Percentiles rank a stretch among this genome's conserved stretches.
These are phyloP conservation scores for Eupithecia pulchellata DNA, from an alignment of 2,888 invertebrate species.

Conservation along the genomic window DNA sequence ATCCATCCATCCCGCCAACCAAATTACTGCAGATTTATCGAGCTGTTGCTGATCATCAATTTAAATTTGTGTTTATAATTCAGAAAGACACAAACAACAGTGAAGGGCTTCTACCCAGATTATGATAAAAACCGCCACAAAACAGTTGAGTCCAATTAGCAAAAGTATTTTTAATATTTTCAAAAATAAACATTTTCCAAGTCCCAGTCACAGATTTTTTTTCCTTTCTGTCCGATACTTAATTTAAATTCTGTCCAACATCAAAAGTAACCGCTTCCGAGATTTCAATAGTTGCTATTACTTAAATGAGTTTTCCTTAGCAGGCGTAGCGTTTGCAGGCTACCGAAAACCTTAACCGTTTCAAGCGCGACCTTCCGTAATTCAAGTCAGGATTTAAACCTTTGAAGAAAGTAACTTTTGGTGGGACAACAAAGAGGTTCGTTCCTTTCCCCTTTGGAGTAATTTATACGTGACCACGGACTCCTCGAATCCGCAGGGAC, in stretches of 20 bases:
- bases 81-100: no score
- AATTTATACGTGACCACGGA: conserved; percentile 82
- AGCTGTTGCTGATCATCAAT: no score
- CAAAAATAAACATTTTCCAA: background rate
- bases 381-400: conserved; percentile 81
- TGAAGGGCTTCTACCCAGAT: background rate
- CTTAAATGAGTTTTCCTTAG: conserved; percentile 53
- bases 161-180: background rate
- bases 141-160: background rate
- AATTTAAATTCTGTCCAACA: conserved; percentile 13
- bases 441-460: conserved; percentile 70
- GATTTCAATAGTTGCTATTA: conserved; percentile 40
- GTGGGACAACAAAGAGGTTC: conserved; percentile 74
- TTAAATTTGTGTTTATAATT: no score
- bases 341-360: conserved; percentile 56
- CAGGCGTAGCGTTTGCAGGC: conserved; percentile 58
- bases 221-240: background rate
- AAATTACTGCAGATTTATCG: no score
- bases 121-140: background rate
- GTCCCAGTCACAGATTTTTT: background rate
- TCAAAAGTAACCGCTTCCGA: conserved; percentile 20
- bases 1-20: no score
- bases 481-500: conserved; percentile 62
- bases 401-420: conserved; percentile 78
- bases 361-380: conserved; percentile 70